Evolutionary conservation across 2,888 invertebrate species (phyloP).

Genomic region (Phrixothrix hirtus): DNA sequence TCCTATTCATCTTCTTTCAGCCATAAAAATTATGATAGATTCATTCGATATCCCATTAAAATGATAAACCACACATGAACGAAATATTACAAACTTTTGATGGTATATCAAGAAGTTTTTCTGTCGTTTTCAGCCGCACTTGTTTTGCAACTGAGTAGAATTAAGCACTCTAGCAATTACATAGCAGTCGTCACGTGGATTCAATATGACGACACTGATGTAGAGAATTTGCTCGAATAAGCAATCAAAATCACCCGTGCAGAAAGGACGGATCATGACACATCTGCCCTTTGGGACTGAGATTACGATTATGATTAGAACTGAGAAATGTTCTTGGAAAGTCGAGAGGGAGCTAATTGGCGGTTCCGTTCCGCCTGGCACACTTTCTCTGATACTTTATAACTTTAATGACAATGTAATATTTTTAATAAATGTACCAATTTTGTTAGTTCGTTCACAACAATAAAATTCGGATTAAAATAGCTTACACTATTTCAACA

Average conservation of each 20-base stretch:
- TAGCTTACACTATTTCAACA: no score
- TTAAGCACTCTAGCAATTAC: slow-evolving; percentile 14
- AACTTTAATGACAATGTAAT: background rate
- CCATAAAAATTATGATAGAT: slow-evolving; percentile 11
- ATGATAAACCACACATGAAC: background rate
- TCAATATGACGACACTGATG: slow-evolving; percentile 24
- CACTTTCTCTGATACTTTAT: background rate
- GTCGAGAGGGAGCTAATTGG: slow-evolving; percentile 15
- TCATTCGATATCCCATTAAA: background rate
- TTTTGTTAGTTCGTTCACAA: background rate
- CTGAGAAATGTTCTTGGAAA: slow-evolving; percentile 18
- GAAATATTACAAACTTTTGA: background rate
- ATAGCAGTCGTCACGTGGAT: slow-evolving; percentile 17
- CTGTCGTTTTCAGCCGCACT: slow-evolving; percentile 1
- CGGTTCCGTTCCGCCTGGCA: slow-evolving; percentile 3
- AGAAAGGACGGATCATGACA: slow-evolving; percentile 29
- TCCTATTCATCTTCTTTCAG: slow-evolving; percentile 10
- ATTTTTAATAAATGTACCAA: background rate
- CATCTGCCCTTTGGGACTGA: slow-evolving; percentile 25
- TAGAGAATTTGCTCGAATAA: slow-evolving; percentile 24
- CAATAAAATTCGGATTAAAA: no score
- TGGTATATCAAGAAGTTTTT: background rate
- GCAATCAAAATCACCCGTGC: slow-evolving; percentile 22
- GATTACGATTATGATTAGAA: slow-evolving; percentile 27
- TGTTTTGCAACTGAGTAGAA: slow-evolving; percentile 11